A percentile compares a stretch with the other conserved stretches of the same genome.
Conservation (phyloP, 2,797 vertebrate genomes). For the Petrocephalus sullivani region DNA sequence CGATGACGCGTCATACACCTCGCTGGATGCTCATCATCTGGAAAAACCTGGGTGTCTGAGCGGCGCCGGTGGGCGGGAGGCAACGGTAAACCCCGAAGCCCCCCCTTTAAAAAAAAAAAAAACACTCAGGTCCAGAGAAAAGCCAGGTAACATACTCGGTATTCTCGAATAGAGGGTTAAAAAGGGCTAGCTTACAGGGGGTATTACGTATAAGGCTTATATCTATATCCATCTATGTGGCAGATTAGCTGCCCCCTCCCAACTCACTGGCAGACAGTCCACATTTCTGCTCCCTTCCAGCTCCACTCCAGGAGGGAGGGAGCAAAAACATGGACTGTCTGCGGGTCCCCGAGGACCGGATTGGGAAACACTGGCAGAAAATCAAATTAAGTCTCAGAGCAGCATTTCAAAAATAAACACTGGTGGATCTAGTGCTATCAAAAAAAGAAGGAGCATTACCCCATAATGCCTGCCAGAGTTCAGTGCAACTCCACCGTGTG, state of each 20-base stretch:
- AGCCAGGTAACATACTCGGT: background rate
- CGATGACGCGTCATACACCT: slow-evolving; percentile 42
- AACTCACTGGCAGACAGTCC: background rate
- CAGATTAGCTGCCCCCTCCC: background rate
- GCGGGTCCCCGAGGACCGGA: background rate
- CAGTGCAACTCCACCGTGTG: slow-evolving; percentile 24
- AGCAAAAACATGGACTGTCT: background rate
- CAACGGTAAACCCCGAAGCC: slow-evolving; percentile 17
- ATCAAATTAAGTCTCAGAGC: slow-evolving; percentile 10
- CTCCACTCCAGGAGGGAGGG: background rate
- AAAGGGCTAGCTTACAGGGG: background rate
- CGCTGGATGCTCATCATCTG: slow-evolving; percentile 55
- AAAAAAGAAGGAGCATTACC: slow-evolving; percentile 21
- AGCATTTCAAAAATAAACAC: slow-evolving; percentile 22
- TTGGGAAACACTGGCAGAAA: background rate
- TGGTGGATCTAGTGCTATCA: slow-evolving; percentile 23
- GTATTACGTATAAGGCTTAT: slow-evolving; percentile 16
- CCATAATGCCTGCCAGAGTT: slow-evolving; percentile 23
- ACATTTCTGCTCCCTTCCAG: background rate
- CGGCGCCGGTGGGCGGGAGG: background rate
- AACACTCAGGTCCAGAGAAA: background rate
- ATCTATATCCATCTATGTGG: background rate
- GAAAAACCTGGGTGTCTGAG: slow-evolving; percentile 34
- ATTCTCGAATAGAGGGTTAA: background rate
- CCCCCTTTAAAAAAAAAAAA: slow-evolving; percentile 12